Percentiles rank a stretch among this genome's conserved stretches.
phyloP scores from a whole-genome alignment of 30 jellyfish, hydroid and myxozoan genomes.

The Aurelia aurita region DNA sequence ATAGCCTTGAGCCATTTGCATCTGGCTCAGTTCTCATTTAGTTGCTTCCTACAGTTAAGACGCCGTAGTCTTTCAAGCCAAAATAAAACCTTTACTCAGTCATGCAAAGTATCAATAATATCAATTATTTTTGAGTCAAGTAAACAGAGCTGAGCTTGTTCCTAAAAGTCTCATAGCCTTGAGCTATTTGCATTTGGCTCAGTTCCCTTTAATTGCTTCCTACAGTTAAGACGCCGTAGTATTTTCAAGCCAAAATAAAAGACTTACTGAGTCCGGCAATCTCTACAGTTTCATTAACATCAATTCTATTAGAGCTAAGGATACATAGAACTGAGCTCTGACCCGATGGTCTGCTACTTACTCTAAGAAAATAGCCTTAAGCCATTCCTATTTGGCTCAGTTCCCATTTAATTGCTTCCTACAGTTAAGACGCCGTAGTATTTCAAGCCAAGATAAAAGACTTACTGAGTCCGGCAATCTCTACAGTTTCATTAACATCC shows the following conservation, averaged over 20 bases:
- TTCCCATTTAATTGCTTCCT: neutral
- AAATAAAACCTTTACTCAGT: constrained; percentile 4
- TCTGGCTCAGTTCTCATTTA: neutral
- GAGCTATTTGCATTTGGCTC: too few relatives aligned
- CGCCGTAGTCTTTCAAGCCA: neutral
- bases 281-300: constrained; percentile 31
- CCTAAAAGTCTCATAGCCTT: too few relatives aligned
- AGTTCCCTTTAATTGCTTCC: neutral
- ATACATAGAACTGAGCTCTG: too few relatives aligned
- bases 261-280: constrained; percentile 34
- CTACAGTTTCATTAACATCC: constrained; percentile 39
- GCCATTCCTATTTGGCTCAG: too few relatives aligned
- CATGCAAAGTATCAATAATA: constrained; percentile 26
- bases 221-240: neutral
- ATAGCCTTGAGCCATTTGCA: too few relatives aligned
- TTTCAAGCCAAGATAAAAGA: neutral
- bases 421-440: neutral
- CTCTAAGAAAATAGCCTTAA: too few relatives aligned
- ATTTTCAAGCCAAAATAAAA: neutral
- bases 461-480: constrained; percentile 30
- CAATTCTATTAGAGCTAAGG: constrained; percentile 21
- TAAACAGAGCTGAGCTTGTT: too few relatives aligned
- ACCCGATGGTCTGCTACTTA: too few relatives aligned
- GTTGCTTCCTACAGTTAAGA: too few relatives aligned
- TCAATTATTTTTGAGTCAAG: constrained; percentile 22